Evolutionary conservation across 2,113 vertebrate genomes (phyloP).

Genomic region (Gallinago paraguaiae): DNA sequence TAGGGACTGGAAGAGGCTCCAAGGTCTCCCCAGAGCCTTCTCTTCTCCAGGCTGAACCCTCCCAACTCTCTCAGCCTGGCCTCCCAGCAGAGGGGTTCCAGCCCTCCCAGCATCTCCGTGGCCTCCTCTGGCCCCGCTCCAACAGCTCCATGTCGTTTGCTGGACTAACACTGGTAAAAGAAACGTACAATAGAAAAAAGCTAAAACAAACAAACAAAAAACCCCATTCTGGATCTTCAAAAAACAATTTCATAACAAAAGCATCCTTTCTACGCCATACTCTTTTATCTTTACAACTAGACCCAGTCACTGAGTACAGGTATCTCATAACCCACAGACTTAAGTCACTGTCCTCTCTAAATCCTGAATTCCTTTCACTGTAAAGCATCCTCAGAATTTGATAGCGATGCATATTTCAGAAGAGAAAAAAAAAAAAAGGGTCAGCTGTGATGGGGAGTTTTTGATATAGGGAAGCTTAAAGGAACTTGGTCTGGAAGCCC

Average conservation of each 20-base stretch:
- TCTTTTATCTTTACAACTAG: not conserved
- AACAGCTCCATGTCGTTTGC: not conserved
- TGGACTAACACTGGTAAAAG: not conserved
- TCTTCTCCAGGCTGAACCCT: not conserved
- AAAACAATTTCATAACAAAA: not conserved
- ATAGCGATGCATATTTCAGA: not conserved
- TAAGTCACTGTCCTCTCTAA: not conserved
- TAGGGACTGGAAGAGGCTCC: no score
- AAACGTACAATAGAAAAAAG: not conserved
- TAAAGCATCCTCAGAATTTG: not conserved
- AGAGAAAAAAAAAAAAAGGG: not conserved
- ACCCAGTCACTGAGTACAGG: not conserved
- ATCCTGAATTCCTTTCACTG: not conserved
- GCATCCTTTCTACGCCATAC: not conserved
- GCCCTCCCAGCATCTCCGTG: no score
- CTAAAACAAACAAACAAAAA: not conserved
- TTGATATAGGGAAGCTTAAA: not conserved
- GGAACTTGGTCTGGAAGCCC: not conserved
- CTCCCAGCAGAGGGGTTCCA: not conserved
- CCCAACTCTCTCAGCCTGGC: not conserved
- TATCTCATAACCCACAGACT: not conserved
- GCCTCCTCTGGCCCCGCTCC: not conserved
- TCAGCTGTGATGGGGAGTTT: not conserved
- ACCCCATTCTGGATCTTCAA: not conserved
- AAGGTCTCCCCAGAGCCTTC: not conserved